Evolutionary conservation across 2,888 invertebrate species (phyloP).

Genomic region (Agonopterix alstromeriana): DNA sequence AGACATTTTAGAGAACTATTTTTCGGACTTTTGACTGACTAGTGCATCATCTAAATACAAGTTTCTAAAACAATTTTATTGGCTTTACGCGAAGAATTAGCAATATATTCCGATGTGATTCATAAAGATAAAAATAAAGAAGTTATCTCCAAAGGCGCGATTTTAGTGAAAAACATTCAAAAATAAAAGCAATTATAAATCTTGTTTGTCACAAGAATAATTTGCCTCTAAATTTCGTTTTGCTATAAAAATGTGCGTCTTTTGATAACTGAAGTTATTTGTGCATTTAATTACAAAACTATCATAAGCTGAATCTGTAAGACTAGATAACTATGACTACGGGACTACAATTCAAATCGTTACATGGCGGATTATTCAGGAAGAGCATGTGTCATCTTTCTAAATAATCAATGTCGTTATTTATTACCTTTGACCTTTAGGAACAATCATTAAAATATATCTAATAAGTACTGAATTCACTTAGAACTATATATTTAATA

Average conservation of each 20-base stretch:
- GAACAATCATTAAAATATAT: too few species aligned
- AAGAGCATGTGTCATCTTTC: background rate
- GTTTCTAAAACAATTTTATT: background rate
- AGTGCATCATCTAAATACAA: background rate
- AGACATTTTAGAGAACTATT: constrained; percentile 1
- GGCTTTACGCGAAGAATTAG: background rate
- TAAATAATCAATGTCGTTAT: constrained; percentile 1
- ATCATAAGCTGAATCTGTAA: constrained; percentile 1
- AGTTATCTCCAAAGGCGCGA: too few species aligned
- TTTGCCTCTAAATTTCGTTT: too few species aligned
- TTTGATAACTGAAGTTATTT: too few species aligned
- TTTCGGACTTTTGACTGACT: background rate
- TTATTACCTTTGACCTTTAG: too few species aligned
- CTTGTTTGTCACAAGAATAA: too few species aligned
- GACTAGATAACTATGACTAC: constrained; percentile 20
- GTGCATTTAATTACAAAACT: too few species aligned
- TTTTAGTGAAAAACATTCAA: too few species aligned
- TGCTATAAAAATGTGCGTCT: too few species aligned
- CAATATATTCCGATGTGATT: background rate
- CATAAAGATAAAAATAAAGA: too few species aligned
- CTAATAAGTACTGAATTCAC: constrained; percentile 6
- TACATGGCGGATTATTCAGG: too few species aligned
- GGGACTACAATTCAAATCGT: background rate
- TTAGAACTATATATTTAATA: constrained; percentile 1
- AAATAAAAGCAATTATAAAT: too few species aligned